Conservation (phyloP, 2,797 vertebrate genomes). For the Syngnathus acus region DNA sequence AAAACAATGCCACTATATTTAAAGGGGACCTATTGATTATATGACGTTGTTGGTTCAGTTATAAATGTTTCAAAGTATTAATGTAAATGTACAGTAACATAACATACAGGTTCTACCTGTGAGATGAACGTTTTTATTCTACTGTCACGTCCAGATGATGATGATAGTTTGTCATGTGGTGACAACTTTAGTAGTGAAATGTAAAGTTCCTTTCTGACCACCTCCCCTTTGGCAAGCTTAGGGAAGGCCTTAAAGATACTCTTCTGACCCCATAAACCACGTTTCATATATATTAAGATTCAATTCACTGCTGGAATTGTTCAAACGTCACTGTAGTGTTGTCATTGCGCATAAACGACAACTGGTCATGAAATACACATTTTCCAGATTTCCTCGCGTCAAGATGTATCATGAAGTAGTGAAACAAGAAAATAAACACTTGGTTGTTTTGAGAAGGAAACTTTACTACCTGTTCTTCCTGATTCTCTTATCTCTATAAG, state of each 20-base stretch:
- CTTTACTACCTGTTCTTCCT: constrained; percentile 2
- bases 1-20: constrained; percentile 54
- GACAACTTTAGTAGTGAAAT: background rate
- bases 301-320: constrained; percentile 1
- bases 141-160: constrained; percentile 2
- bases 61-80: constrained; percentile 5
- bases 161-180: constrained; percentile 2
- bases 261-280: too few species aligned
- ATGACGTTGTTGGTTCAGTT: constrained; percentile 1
- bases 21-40: constrained; percentile 4
- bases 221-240: background rate
- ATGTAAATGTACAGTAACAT: constrained; percentile 3
- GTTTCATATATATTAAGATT: background rate
- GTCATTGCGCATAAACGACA: background rate
- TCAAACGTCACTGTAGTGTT: background rate
- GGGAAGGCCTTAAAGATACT: background rate
- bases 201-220: background rate
- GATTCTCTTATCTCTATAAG: background rate
- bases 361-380: background rate
- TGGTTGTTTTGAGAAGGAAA: constrained; percentile 3
- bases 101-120: background rate
- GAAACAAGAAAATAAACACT: constrained; percentile 7
- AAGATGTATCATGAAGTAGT: constrained; percentile 4
- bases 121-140: background rate
- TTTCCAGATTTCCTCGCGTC: background rate